Percentiles rank a stretch among this genome's conserved stretches.
phyloP scores from a whole-genome alignment of 2,888 invertebrate genomes.

The Magallana nippona region DNA sequence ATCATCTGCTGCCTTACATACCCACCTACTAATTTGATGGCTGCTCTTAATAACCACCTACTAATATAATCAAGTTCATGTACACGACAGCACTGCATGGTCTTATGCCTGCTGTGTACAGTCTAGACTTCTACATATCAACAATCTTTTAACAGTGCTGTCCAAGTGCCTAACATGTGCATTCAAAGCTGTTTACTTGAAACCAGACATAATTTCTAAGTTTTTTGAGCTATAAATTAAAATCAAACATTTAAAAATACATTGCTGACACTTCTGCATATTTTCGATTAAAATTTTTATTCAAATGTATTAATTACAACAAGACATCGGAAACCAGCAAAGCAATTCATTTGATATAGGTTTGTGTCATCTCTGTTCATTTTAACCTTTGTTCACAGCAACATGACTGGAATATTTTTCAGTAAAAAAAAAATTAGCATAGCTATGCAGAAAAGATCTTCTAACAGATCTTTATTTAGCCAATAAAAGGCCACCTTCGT shows the following conservation, averaged over 20 bases:
- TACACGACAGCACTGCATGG: not conserved
- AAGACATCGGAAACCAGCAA: not conserved
- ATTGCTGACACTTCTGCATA: no score
- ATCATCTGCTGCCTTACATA: no score
- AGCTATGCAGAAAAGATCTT: not conserved
- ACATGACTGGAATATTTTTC: slow-evolving; percentile 5
- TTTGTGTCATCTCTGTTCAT: not conserved
- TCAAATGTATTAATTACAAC: not conserved
- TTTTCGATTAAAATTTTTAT: not conserved
- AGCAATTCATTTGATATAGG: not conserved
- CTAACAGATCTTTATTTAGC: no score
- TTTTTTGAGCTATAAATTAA: no score
- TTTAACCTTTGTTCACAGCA: not conserved
- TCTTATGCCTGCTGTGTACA: not conserved
- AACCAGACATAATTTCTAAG: no score
- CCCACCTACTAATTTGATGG: no score
- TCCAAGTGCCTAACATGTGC: not conserved
- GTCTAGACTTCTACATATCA: slow-evolving; percentile 5
- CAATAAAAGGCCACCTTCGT: no score
- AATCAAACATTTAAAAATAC: no score
- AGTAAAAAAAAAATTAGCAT: slow-evolving; percentile 16
- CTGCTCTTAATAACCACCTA: no score
- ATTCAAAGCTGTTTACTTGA: not conserved
- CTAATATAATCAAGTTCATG: no score
- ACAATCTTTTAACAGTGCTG: not conserved